Base-by-base conservation (phyloP, 1,140 invertebrate genomes). In the Oscheius sp. region DNA sequence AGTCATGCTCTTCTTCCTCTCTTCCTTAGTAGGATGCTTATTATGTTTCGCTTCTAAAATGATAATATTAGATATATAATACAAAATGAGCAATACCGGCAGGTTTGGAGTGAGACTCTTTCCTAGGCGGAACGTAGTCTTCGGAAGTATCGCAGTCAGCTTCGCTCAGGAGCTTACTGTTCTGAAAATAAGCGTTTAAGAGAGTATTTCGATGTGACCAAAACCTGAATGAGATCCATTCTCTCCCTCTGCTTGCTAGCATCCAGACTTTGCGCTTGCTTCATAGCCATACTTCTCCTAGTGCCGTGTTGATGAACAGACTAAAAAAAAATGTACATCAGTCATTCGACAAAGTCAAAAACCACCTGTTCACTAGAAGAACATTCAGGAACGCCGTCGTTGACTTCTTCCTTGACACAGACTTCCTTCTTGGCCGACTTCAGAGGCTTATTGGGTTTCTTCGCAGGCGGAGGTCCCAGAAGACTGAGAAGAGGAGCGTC, bases 401-500 rank as follows among this genome's bases (percentile, higher is more conserved):
- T 26, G 49, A 55, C 23, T 23, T 55, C 49, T 23, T 7, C 23
- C 49, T 55, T 23, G 23, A 13, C 49, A 4, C 4, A 7, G 7
- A 55, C 23, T 26, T 55, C 28, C 49, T 55, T 55, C 23, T 26
- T 4, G 7, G 49, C 7, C 49, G n/a, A n/a, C n/a, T n/a, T n/a
- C n/a, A n/a, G n/a, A n/a, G n/a, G n/a, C n/a, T n/a, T n/a, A n/a
- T n/a, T n/a, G n/a, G n/a, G n/a, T n/a, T n/a, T n/a, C n/a, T n/a
- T n/a, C n/a, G n/a, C n/a, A n/a, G n/a, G n/a, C n/a, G n/a, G n/a
- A n/a, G n/a, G n/a, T n/a, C n/a, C n/a, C n/a, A 55, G 23, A 7
- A 55, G 49, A 55, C 49, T 55, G 15, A 55, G 49, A 55, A 55
- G 49, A 4, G 49, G 49, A 26, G 28, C 49, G 28, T 55, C 49